Evolutionary conservation across 2,888 invertebrate species (phyloP).

Genomic region (Hydropsyche betteni): DNA sequence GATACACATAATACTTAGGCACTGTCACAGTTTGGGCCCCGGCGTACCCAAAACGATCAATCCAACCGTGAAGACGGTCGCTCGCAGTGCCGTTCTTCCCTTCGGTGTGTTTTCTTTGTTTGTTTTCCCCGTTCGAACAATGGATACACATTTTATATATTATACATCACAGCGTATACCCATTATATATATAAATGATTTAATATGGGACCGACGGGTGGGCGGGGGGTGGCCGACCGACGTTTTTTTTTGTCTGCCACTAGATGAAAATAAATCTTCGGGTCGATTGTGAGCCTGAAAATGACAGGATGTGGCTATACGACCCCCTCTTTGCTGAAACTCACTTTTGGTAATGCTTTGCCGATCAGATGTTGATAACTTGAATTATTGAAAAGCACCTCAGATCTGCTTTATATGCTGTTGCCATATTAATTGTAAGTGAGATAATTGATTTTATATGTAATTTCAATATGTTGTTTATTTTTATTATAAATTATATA

Average conservation of each 20-base stretch:
- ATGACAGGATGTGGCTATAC: constrained; percentile 50
- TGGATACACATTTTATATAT: constrained; percentile 47
- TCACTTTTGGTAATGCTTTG: too few species aligned
- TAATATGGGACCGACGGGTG: constrained; percentile 46
- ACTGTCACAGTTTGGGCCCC: not conserved
- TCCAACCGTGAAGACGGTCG: constrained; percentile 40
- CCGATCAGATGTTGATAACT: not conserved
- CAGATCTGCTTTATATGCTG: too few species aligned
- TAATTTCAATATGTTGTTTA: too few species aligned
- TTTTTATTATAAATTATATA: too few species aligned
- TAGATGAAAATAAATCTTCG: constrained; percentile 49
- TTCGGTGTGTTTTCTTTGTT: constrained; percentile 47
- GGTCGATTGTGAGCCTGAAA: constrained; percentile 50
- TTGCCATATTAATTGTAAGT: not conserved
- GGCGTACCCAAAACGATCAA: constrained; percentile 36
- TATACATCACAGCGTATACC: too few species aligned
- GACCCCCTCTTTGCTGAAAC: constrained; percentile 1
- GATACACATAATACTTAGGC: too few species aligned
- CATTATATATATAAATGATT: constrained; percentile 49
- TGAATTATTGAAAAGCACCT: not conserved
- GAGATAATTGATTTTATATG: not conserved
- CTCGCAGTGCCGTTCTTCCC: constrained; percentile 38
- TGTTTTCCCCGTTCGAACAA: constrained; percentile 46
- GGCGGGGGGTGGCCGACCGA: constrained; percentile 39
- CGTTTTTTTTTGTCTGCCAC: constrained; percentile 36